Evolutionary conservation across 1,140 invertebrate genomes (phyloP), one percentile per base, ranked within the genome.

Genomic region (Drosophila watanabei): DNA sequence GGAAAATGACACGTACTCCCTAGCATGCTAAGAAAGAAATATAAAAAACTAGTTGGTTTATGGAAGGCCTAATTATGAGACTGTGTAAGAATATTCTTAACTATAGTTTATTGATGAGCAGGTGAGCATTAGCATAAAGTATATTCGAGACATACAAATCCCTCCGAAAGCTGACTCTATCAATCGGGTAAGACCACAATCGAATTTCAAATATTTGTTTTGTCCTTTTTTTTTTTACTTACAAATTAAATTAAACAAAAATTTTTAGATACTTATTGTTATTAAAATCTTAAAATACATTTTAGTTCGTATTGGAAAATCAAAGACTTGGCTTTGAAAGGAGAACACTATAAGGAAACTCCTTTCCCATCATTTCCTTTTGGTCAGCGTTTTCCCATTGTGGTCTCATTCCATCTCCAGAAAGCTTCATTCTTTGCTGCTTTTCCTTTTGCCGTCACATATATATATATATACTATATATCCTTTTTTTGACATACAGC

Each of bases 401-500:
- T 41, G 35, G 54, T 57, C 35, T 39, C 14, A 7, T 57, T 28
- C 14, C 28, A 35, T 57, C 54, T 57, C 35, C 3, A 28, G 35
- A 39, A 39, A 28, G 11, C n/a, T 18, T 7, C 14, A 6, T 28
- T 37, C 35, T 33, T 39, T 28, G 9, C 20, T 39, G 14, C 5
- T 57, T 33, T 24, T 14, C 24, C 52, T 14, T 37, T 24, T 6
- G 7, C 11, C 2, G 28, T 9, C 6, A 16, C 3, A 16, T 39
- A n/a, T 41, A 41, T 41, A 5, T 32, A 30, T 30, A 11, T n/a
- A 32, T 49, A 28, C 8, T n/a, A 32, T 52, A 57, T 57, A 37
- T 39, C 35, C 9, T 39, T 46, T 61, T 80, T 80, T 64, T 69
- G 63, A 81, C 73, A 69, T 65, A 66, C 65, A 56, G 64, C 75